Evolutionary conservation across 2,888 invertebrate genomes (phyloP).

Genomic region (Philopedon plagiatum): DNA sequence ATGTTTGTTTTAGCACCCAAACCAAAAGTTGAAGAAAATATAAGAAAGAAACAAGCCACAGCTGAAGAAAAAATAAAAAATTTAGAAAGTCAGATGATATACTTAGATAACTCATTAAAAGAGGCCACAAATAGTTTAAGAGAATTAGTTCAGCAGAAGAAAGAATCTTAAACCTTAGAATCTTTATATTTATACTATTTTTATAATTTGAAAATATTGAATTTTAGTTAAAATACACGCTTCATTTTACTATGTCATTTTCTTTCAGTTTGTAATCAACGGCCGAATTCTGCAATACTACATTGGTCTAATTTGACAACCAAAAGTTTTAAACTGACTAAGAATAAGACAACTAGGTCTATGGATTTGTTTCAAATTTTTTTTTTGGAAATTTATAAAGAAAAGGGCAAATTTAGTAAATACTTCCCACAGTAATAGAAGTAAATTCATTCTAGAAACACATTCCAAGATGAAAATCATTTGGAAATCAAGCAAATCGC

Average conservation of each 20-base stretch:
- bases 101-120: constrained; percentile 84
- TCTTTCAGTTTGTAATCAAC: neutral
- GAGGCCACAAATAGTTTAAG: constrained; percentile 89
- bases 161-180: constrained; percentile 66
- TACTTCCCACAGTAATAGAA: too few species aligned
- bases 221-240: constrained; percentile 3
- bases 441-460: too few species aligned
- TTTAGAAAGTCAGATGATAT: constrained; percentile 82
- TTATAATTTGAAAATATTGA: neutral
- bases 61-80: constrained; percentile 79
- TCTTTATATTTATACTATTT: constrained; percentile 23
- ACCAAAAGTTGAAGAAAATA: constrained; percentile 75
- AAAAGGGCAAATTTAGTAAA: too few species aligned
- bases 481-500: too few species aligned
- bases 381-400: too few species aligned
- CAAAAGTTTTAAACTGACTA: too few species aligned
- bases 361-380: too few species aligned
- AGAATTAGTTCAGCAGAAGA: constrained; percentile 83
- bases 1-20: constrained; percentile 85
- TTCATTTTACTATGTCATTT: neutral
- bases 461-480: too few species aligned
- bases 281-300: too few species aligned
- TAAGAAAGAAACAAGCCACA: constrained; percentile 73
- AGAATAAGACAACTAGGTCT: too few species aligned
- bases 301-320: too few species aligned